Evolutionary conservation across 1,140 invertebrate genomes (phyloP), one percentile per base, ranked within the genome.

Genomic region (Leptopilina boulardi): DNA sequence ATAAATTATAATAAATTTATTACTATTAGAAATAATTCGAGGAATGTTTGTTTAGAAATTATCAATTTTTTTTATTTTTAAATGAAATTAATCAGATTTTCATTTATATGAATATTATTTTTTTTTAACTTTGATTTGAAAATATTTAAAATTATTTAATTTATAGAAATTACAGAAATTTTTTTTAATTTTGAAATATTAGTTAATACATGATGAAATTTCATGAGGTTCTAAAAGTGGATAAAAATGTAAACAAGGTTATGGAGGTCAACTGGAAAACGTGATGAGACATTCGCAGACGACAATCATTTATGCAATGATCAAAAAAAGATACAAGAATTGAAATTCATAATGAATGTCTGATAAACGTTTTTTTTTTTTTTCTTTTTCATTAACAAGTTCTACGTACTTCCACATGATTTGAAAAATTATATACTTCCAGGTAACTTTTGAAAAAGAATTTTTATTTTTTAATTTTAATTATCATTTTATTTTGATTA

Each of bases 1-100:
- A 83, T 74, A 77, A 76, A 78, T 66, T 74, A 76, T 76, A 80
- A 66, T 66, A 66, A 30, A 66, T 30, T 66, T 30, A 66, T n/a
- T 15, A n/a, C 3, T 59, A 51, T 51, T 51, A 51, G 6, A 44
- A 51, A 51, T 18, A 51, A 18, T 18, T 51, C 8, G 15, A 15
- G 0, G 8, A 8, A 13, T 26, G 30, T 66, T 66, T 5, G 15
- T 21, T 21, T 19, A 54, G 19, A n/a, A n/a, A 6, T 56, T 26
- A 18, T n/a, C 18, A 21, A 10, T 23, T 59, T 23, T 59, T 23
- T 23, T 59, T 11, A 21, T 23, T 59, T 47, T 51, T 44, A 10
- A n/a, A 15, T 44, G 11, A 15, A 44, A 44, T 44, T 8, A 44
- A 44, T 6, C 34, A 38, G 34, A 38, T 38, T 38, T 38, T 6